Evolutionary conservation across 2,113 vertebrate genomes (phyloP).

Genomic region (Percina caprodes): DNA sequence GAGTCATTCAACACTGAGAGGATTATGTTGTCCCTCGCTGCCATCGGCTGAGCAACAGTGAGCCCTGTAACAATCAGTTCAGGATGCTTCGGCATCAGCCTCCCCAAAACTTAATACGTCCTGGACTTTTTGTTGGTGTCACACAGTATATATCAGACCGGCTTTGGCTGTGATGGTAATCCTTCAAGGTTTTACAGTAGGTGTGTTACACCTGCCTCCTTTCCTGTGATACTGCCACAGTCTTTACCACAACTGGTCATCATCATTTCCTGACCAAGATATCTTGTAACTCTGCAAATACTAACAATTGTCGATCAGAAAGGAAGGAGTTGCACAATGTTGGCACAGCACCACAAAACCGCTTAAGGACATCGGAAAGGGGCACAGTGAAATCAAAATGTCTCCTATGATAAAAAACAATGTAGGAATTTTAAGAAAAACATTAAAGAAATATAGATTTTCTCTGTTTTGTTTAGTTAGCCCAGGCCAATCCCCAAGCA

Average conservation of each 20-base stretch:
- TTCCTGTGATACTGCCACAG: constrained; percentile 2
- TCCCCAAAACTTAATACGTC: constrained; percentile 38
- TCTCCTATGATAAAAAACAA: neutral
- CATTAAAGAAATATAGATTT: too few species aligned
- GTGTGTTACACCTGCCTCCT: constrained; percentile 9
- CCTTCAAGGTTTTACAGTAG: constrained; percentile 27
- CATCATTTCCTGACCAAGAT: neutral
- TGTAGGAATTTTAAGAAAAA: too few species aligned
- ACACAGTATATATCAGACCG: constrained; percentile 31
- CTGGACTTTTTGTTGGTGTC: constrained; percentile 43
- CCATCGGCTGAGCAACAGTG: constrained; percentile 42
- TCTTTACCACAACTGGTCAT: neutral
- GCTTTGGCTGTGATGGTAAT: constrained; percentile 19
- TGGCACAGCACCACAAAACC: too few species aligned
- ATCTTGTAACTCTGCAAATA: neutral
- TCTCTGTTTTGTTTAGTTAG: too few species aligned
- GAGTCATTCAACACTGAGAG: constrained; percentile 69
- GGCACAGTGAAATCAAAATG: neutral
- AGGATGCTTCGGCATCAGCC: constrained; percentile 52
- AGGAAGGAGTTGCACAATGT: neutral
- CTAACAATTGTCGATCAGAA: neutral
- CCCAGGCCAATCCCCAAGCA: too few species aligned
- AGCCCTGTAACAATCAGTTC: constrained; percentile 64
- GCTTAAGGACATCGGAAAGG: too few species aligned
- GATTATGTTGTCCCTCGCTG: constrained; percentile 61